Conservation (phyloP, 2,888 invertebrate species). For the Tribolium freemani region DNA sequence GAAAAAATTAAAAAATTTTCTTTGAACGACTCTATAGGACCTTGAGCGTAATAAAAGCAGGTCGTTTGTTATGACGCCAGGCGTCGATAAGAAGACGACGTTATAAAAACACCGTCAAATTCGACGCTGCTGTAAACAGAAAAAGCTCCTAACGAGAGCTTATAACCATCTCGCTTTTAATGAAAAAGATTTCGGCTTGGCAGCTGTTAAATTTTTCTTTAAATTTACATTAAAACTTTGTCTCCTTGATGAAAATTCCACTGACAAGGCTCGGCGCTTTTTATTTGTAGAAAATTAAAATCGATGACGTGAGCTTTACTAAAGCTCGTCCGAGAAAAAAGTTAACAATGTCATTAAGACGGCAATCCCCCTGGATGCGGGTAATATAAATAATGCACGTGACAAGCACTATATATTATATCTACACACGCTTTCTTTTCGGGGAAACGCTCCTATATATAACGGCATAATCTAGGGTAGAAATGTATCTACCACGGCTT, state of each 20-base stretch:
- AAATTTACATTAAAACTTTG: neutral
- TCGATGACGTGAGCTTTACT: conserved; percentile 29
- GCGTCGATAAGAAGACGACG: conserved; percentile 50
- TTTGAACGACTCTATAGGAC: conserved; percentile 40
- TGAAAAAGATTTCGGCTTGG: neutral
- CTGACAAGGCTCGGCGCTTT: conserved; percentile 1
- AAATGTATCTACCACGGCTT: conserved; percentile 63
- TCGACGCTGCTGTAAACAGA: conserved; percentile 51
- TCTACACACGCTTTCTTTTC: conserved; percentile 62
- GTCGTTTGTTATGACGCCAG: conserved; percentile 50
- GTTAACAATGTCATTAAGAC: conserved; percentile 65
- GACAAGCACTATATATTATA: conserved; percentile 66
- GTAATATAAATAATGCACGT: conserved; percentile 66
- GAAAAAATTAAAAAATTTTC: conserved; percentile 35
- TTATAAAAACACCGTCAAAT: conserved; percentile 51
- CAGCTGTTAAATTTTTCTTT: neutral
- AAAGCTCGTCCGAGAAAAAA: conserved; percentile 49
- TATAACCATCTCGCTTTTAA: neutral
- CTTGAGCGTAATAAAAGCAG: conserved; percentile 54
- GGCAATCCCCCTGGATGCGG: conserved; percentile 61
- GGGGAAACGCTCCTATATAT: conserved; percentile 60
- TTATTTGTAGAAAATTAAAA: conserved; percentile 32
- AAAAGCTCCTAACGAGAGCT: conserved; percentile 32
- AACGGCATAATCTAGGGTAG: conserved; percentile 65
- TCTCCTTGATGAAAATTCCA: neutral